Conservation (phyloP, 1,140 invertebrate genomes). For the Probaryconus sp. region DNA sequence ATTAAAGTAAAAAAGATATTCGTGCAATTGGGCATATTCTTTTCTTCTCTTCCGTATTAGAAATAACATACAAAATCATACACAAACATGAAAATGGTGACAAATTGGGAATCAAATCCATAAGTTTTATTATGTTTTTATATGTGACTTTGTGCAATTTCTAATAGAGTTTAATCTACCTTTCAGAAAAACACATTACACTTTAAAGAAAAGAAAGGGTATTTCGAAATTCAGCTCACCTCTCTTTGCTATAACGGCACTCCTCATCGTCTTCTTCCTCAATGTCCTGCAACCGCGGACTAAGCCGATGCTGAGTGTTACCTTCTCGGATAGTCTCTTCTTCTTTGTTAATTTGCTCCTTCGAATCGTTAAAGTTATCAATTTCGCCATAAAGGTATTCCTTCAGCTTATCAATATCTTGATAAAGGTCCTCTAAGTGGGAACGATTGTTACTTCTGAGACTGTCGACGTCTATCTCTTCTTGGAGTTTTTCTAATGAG, state of each 20-base stretch:
- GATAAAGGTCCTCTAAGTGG: slow-evolving; percentile 68
- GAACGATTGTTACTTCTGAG: slow-evolving; percentile 54
- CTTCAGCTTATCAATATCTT: slow-evolving; percentile 68
- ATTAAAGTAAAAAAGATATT: too few species aligned
- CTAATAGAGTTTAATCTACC: too few species aligned
- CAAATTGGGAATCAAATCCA: too few species aligned
- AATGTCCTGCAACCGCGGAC: slow-evolving; percentile 78
- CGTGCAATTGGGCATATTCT: too few species aligned
- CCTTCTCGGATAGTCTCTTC: slow-evolving; percentile 68
- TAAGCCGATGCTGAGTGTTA: slow-evolving; percentile 72
- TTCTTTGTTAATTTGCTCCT: slow-evolving; percentile 46
- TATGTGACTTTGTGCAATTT: too few species aligned
- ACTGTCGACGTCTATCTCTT: slow-evolving; percentile 27
- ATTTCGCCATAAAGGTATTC: slow-evolving; percentile 71
- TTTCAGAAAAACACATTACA: too few species aligned
- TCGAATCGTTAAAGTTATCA: slow-evolving; percentile 61
- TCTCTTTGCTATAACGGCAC: slow-evolving; percentile 70
- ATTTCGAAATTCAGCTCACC: too few species aligned
- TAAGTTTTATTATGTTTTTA: too few species aligned
- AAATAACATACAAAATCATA: too few species aligned
- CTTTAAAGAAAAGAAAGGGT: too few species aligned
- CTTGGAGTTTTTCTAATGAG: slow-evolving; percentile 42
- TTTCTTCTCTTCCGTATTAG: too few species aligned
- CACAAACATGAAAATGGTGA: too few species aligned
- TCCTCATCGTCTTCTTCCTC: slow-evolving; percentile 79